Base-by-base conservation (phyloP, 2,113 vertebrate species). In the Psittacus erithacus region DNA sequence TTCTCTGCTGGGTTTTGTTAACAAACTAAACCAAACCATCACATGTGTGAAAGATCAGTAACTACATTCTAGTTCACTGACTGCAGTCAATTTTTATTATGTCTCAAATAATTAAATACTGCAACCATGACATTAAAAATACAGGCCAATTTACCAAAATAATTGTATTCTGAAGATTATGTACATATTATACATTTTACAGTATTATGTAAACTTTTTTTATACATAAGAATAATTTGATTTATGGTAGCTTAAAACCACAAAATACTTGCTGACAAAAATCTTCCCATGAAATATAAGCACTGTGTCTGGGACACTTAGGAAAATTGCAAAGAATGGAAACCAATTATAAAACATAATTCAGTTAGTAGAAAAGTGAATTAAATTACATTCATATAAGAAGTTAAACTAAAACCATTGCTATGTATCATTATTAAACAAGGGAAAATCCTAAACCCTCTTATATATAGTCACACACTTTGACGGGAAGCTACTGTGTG, bases 101-200 rank as follows among this genome's bases (percentile, higher is more conserved):
- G 90, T 92, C 92, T 97, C 97, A 98, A 97, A 98, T 98, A 98
- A 98, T 98, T 98, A 98, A 98, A 98, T 98, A 98, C 91, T 85
- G 93, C 78, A 96, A 97, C 91, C 35, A 53, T 96, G 89, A 97
- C 97, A 98, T 97, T 98, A 98, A 98, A 98, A 98, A 98, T 98
- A 98, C 98, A 98, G 97, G 97, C 97, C 96, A 97, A 97, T 97
- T 98, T 98, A 98, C 92, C 98, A 98, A 98, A 98, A 98, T 98
- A 98, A 97, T 97, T 97, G 98, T 97, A 97, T 98, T 98, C 96
- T 98, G 97, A 97, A 96, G 97, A 97, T 97, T 98, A 98, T 98
- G 91, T 98, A 98, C 98, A 98, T 98, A 98, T 98, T 84, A 98
- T 98, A 98, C 98, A 98, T 97, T 98, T 98, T 98, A 98, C 98